Percentiles rank a stretch among this genome's conserved stretches.
Evolutionary conservation across 2,113 vertebrate genomes (phyloP).

Genomic region (Parus major): DNA sequence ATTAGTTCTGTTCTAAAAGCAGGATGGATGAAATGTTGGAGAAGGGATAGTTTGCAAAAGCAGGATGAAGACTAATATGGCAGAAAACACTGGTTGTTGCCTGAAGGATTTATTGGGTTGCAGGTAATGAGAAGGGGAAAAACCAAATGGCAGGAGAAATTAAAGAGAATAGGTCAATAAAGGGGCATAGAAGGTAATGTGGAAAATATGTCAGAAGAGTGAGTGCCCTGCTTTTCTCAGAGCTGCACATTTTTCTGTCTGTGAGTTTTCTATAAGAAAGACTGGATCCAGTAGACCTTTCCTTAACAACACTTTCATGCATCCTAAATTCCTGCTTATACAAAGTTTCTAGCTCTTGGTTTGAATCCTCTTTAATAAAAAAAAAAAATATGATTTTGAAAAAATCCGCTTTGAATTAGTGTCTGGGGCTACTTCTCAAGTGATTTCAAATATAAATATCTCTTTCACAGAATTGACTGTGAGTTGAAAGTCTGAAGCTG

Average conservation of each 20-base stretch:
- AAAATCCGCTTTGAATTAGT: background rate
- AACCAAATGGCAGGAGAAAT: background rate
- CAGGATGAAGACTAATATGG: background rate
- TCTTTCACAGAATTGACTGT: background rate
- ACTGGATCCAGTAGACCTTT: background rate
- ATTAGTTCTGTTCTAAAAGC: background rate
- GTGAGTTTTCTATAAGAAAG: background rate
- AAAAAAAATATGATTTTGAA: background rate
- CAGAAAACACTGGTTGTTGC: background rate
- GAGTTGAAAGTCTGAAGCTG: background rate
- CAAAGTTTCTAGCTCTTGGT: background rate
- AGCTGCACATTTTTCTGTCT: background rate
- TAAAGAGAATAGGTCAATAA: background rate
- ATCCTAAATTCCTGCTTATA: background rate
- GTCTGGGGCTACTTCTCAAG: background rate
- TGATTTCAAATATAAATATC: background rate
- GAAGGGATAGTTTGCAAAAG: background rate
- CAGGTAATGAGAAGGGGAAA: background rate
- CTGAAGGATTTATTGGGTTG: background rate
- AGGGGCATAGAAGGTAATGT: background rate
- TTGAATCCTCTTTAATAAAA: background rate
- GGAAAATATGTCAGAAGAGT: background rate
- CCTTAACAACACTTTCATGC: background rate
- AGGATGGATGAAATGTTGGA: background rate
- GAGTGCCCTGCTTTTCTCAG: background rate